These are phyloP conservation scores for Bungarus multicinctus DNA, from an alignment of 2,113 vertebrate genomes.

Conservation along the genomic window DNA sequence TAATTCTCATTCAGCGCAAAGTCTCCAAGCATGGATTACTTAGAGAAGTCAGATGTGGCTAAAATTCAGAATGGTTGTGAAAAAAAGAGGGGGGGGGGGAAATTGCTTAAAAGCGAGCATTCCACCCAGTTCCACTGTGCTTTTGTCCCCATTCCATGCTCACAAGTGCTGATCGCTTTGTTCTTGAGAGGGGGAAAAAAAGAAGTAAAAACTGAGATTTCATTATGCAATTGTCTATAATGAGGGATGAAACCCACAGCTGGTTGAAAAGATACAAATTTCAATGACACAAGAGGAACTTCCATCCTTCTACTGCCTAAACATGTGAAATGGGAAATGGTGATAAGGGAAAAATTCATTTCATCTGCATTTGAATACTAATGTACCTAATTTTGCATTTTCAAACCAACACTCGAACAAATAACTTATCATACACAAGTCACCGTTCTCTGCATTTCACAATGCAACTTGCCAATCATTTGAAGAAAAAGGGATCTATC, in stretches of 20 bases:
- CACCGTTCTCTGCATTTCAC: background rate
- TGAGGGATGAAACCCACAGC: background rate
- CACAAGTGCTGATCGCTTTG: background rate
- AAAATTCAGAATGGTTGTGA: background rate
- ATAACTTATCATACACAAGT: background rate
- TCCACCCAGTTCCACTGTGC: background rate
- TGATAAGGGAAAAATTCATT: background rate
- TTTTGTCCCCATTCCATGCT: background rate
- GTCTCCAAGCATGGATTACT: background rate
- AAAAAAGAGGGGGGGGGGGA: background rate
- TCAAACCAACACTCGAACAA: background rate
- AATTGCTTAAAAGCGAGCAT: background rate
- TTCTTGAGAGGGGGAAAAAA: background rate
- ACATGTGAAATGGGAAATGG: background rate
- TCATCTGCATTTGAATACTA: background rate
- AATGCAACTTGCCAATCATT: background rate
- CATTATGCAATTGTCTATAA: background rate
- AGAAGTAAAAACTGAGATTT: background rate
- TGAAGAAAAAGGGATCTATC: background rate
- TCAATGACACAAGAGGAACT: background rate
- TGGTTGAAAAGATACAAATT: background rate
- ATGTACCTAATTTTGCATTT: background rate
- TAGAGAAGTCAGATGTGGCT: rapidly evolving
- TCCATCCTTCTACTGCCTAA: background rate
- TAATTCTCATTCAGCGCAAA: background rate